Base-by-base conservation (phyloP, 2,797 vertebrate species). In the Spinus pinus region DNA sequence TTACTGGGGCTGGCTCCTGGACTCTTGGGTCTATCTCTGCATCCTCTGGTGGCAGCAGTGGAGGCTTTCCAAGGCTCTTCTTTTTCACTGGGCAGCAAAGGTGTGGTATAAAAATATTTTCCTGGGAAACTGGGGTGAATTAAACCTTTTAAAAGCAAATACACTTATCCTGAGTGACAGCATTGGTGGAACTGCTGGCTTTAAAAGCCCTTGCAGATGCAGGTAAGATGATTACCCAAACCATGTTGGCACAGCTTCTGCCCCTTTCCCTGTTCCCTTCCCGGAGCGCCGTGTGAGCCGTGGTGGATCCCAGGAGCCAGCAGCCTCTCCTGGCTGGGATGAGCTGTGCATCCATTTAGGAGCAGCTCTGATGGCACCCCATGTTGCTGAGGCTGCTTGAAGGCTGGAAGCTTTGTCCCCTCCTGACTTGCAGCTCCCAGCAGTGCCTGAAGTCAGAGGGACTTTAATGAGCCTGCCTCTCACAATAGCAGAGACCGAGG, bases 401-500 rank as follows among this genome's bases (percentile, higher is more conserved):
- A n/a, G n/a, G 71, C 71, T 86, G 81, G 44, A 81, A 57, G 71
- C 71, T 82, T 82, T 58, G 15, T 73, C 41, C 64, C 37, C 46
- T 81, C 44, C 74, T 50, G 71, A 42, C 23, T 65, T 10, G 16
- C 44, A 67, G 54, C 73, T 94, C 53, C 77, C 0, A 0, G 33
- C 78, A 62, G 44, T 16, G 39, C 81, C 51, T 85, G 86, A 41
- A 73, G 54, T 69, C 47, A 12, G 37, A 31, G 71, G 70, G 62
- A 22, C 22, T 92, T 74, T 89, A 93, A 91, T 91, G 84, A 95
- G 49, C 35, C 60, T 93, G 74, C 57, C 44, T 91, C 28, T 86
- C 65, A 62, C 69, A 39, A 30, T 0, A 65, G 61, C 12, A 2
- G 31, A 61, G 75, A 37, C 4, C 3, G 27, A 83, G 57, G 73